Base-by-base conservation (phyloP, 2,797 vertebrate genomes). In the Urophycis tenuis region DNA sequence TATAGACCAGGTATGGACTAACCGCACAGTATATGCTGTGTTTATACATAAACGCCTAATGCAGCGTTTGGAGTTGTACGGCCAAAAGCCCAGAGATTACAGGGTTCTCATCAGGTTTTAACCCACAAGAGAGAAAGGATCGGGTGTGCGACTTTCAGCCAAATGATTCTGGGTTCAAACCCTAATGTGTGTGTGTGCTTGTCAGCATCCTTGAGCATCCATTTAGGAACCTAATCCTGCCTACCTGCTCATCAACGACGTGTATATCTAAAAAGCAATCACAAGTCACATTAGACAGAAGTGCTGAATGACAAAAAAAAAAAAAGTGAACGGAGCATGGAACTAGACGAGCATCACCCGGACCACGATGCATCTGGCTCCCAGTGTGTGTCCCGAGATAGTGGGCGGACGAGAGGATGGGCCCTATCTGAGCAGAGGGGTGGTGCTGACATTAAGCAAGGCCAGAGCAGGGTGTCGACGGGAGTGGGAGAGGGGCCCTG, bases 1-100 rank as follows among this genome's bases (percentile, higher is more conserved):
- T 83, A 80, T 80, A 81, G 74, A 79, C 77, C 75, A 70, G 45
- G n/a, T 25, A 39, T 32, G 22, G 74, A 75, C 36, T 32, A n/a
- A 64, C 74, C 45, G 45, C 31, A 31, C 25, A 39, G 73, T 17
- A 71, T 36, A 72, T 22, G 25, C 71, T 33, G 69, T 4, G 12
- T 72, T 10, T 29, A 29, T 14, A 73, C 34, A 39, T 22, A n/a
- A 9, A 32, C 67, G 19, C 67, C 11, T 17, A 30, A 70, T 30
- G 67, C 29, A 70, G 29, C 29, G 17, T 31, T 29, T 25, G 22
- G 53, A 3, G 60, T n/a, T 12, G 25, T 17, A 29, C 60, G 1
- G 9, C 3, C 25, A 67, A 29, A 67, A 67, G 8, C 2, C 29
- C 29, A 67, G n/a, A 25, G 53, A 60, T 25, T 60, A 60, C 53